Evolutionary conservation across 2,797 vertebrate species (phyloP), one percentile per base, ranked within the genome.

Genomic region (Sus cebifrons): DNA sequence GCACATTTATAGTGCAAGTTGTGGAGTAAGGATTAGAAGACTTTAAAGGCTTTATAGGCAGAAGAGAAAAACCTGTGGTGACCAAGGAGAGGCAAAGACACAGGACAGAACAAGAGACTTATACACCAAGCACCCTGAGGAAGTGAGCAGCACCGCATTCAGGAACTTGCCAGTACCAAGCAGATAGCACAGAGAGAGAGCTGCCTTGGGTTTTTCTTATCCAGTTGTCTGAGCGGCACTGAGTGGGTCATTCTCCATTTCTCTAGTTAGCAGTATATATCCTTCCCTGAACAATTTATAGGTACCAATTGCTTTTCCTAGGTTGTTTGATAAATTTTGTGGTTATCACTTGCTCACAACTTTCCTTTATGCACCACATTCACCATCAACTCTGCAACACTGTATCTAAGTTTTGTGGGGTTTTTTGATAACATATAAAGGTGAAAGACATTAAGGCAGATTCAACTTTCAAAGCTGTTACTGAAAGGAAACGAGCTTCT

Each of bases 381-480:
- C 29, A 79, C 54, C 32, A 70, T 25, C 81, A 58, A 8, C 65
- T 70, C 75, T 68, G 4, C 23, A 65, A 92, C 81, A 58, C 49
- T 6, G 71, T 64, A 17, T 27, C 11, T 67, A 60, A 49, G 0
- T 0, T 29, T 78, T 93, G 36, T 36, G 36, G 36, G 36, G 3
- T 36, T 36, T 36, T 36, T 36, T 36, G 36, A 36, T 36, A 36
- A 36, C 36, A 20, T 36, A 21, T 70, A 70, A 21, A 36, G 20
- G 32, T 70, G 32, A 68, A 68, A 88, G 73, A 85, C 78, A 95
- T 40, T 91, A 96, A 91, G 27, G 67, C 49, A 86, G 16, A 79
- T 75, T 96, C n/a, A n/a, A 27, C 52, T 86, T 93, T 87, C 74
- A 93, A 92, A 73, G 83, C 54, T 10, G 44, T 77, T 95, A 86